Conservation (phyloP, 2,888 invertebrate species). For the Drosophila cognata region DNA sequence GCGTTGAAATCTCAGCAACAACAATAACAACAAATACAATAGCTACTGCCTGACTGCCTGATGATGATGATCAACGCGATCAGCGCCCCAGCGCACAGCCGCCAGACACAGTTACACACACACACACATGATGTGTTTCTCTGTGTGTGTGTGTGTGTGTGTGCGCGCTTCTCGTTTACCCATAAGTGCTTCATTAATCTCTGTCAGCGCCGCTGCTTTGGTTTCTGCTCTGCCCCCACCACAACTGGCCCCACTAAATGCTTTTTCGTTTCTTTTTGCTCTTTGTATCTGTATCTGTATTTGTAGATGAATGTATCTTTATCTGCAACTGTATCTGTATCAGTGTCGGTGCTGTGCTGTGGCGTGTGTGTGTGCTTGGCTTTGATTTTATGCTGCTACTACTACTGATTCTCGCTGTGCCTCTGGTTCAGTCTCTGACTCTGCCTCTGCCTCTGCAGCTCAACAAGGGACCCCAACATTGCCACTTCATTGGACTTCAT, state of each 20-base stretch:
- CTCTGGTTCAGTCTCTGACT: neutral
- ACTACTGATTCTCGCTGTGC: neutral
- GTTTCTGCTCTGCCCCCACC: constrained; percentile 6
- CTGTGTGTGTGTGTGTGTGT: constrained; percentile 34
- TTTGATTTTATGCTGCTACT: constrained; percentile 58
- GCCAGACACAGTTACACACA: constrained; percentile 40
- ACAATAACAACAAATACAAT: constrained; percentile 27
- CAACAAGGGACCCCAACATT: constrained; percentile 15
- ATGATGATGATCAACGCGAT: constrained; percentile 42
- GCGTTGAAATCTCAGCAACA: constrained; percentile 71
- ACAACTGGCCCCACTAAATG: constrained; percentile 22
- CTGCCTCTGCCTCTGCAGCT: neutral
- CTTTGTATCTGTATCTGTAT: constrained; percentile 34
- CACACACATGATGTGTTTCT: constrained; percentile 14
- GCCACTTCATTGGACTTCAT: constrained; percentile 49
- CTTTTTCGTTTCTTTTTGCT: constrained; percentile 55
- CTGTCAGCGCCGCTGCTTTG: constrained; percentile 64
- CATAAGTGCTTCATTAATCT: constrained; percentile 81
- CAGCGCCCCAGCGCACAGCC: constrained; percentile 46
- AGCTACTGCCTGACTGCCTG: constrained; percentile 14
- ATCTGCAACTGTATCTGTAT: constrained; percentile 21
- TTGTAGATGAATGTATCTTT: constrained; percentile 32
- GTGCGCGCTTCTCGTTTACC: constrained; percentile 64
- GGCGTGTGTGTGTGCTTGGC: constrained; percentile 48
- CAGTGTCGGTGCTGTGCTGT: neutral